phyloP scores from a whole-genome alignment of 2,888 invertebrate species.

The Rhynchonema sp. region DNA sequence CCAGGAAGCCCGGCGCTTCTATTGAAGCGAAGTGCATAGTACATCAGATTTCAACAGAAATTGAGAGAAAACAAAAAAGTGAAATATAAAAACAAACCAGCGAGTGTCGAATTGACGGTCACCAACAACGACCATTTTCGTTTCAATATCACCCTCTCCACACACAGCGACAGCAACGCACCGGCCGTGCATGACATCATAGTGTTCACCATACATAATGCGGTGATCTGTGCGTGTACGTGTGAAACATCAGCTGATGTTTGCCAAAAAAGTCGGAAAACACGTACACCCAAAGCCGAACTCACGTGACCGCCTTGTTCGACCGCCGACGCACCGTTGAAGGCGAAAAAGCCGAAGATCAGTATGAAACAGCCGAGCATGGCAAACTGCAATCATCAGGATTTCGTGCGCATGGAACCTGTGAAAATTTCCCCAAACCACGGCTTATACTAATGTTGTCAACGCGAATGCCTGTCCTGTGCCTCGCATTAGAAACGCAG shows the following conservation, averaged over 20 bases:
- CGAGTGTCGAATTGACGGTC: constrained; percentile 34
- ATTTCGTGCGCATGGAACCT: too few species aligned
- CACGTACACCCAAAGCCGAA: constrained; percentile 27
- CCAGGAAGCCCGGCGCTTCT: too few species aligned
- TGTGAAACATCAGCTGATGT: background rate
- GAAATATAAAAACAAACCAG: constrained; percentile 22
- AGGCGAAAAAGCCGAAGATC: constrained; percentile 36
- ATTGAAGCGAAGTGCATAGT: too few species aligned
- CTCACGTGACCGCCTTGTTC: constrained; percentile 21
- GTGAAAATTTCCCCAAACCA: too few species aligned
- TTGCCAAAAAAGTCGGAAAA: background rate
- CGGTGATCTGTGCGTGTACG: constrained; percentile 11
- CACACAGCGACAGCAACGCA: constrained; percentile 26
- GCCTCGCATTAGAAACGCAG: too few species aligned
- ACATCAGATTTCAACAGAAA: too few species aligned
- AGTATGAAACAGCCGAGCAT: constrained; percentile 35
- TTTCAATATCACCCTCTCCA: constrained; percentile 20
- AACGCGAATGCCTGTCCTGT: too few species aligned
- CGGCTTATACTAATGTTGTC: too few species aligned
- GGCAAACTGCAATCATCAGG: constrained; percentile 33
- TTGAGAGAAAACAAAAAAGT: background rate
- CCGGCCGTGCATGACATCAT: constrained; percentile 32
- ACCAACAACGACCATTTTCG: constrained; percentile 30
- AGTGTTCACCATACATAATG: constrained; percentile 32
- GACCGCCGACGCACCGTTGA: constrained; percentile 36